Evolutionary conservation across 1,140 invertebrate species (phyloP), one percentile per base, ranked within the genome.

Genomic region (Ostrea denselamellosa): DNA sequence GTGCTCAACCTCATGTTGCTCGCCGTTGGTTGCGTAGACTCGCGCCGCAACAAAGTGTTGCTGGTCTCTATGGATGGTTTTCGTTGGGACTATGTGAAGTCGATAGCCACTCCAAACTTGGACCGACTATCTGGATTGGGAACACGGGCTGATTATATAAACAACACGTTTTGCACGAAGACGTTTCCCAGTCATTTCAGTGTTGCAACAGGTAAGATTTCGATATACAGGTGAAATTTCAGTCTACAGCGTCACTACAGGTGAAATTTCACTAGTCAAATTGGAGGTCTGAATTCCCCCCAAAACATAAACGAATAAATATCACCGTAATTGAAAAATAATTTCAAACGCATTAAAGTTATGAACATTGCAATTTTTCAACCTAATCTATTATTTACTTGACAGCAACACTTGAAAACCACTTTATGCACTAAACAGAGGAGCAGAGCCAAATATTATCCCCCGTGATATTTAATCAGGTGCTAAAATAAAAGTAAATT

Each of bases 151-250:
- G 86, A 88, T 28, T 94, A 90, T 68, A 89, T 94, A 56, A 93
- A 92, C 84, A 93, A 96, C 89, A 95, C 96, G 22, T 97, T 97
- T 94, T 95, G 96, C 0, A 97, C 97, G 0, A 97, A 97, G 94
- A 98, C 97, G 2, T 97, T 97, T 94, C 97, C 97, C 2, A 97
- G 97, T 94, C 97, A 97, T 94, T 97, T 97, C 92, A 96, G 96
- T 0, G 97, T 98, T 52, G 97, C 96, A 0, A 98, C 97, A 87
- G 97, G 97, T 93, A 89, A 88, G 89, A 62, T 56, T 12, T 12
- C 7, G 19, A 58, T 3, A n/a, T 10, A 77, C 68, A 17, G 12
- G 8, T n/a, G 34, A 44, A 2, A 44, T 44, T 44, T 44, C 34
- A 44, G n/a, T n/a, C n/a, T n/a, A n/a, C n/a, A n/a, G n/a, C n/a